Evolutionary conservation across 2,888 invertebrate genomes (phyloP).

Genomic region (Andrena fulva): DNA sequence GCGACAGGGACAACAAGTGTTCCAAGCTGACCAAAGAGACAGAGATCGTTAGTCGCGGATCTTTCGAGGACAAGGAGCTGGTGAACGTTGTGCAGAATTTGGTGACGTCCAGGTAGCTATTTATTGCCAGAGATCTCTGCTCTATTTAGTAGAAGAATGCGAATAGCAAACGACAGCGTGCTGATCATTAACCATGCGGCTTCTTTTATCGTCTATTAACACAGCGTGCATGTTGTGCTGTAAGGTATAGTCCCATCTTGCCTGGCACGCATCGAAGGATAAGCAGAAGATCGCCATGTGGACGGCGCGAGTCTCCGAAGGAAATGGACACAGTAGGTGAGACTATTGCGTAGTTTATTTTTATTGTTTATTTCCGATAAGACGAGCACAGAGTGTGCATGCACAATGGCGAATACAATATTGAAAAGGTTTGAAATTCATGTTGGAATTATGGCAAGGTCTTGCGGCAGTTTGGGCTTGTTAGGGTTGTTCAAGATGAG

Average conservation of each 20-base stretch:
- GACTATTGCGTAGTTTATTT: constrained; percentile 20
- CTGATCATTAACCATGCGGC: background rate
- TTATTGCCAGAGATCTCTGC: background rate
- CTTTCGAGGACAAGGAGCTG: constrained; percentile 31
- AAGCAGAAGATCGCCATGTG: constrained; percentile 59
- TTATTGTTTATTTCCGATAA: too few relatives aligned
- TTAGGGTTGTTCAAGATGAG: constrained; percentile 91
- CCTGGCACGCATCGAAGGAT: constrained; percentile 60
- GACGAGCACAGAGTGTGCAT: too few relatives aligned
- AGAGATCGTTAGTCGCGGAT: background rate
- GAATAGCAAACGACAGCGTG: too few relatives aligned
- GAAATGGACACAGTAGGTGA: constrained; percentile 59
- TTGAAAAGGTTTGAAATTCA: constrained; percentile 15
- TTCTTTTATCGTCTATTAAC: background rate
- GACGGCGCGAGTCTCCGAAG: constrained; percentile 32
- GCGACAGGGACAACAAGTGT: constrained; percentile 15
- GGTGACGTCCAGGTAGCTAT: constrained; percentile 75
- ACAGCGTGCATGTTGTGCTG: constrained; percentile 12
- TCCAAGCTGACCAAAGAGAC: background rate
- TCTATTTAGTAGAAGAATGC: too few relatives aligned
- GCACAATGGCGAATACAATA: too few relatives aligned
- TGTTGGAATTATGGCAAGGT: constrained; percentile 58
- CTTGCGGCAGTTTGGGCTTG: constrained; percentile 86
- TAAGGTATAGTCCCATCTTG: constrained; percentile 70
- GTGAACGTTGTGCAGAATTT: constrained; percentile 73